Base-by-base conservation (phyloP, 2,797 vertebrate genomes). In the Gobionotothen gibberifrons region DNA sequence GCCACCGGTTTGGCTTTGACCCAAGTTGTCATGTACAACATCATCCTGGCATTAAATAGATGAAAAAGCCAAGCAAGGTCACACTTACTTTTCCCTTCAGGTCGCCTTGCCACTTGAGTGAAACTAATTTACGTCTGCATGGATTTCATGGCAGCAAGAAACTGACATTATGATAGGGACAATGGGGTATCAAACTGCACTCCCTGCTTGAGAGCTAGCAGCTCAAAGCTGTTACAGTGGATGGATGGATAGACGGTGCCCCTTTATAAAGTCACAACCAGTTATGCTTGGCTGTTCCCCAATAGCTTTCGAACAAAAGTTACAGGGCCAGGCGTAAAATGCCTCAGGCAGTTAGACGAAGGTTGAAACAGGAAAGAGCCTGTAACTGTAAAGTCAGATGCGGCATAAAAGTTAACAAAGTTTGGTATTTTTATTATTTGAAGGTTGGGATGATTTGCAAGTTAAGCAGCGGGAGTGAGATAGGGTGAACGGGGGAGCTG, bases 121-220 rank as follows among this genome's bases (percentile, higher is more conserved):
- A 62, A 81, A 72, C 47, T 46, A 42, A 75, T 77, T 29, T 56
- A 68, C 67, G 36, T 71, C 52, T 67, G 51, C 32, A 32, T 55
- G 36, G 62, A 76, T 66, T 81, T 57, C 3, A 56, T 36, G 36
- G 29, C 26, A 47, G 32, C 43, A 17, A 42, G 15, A 61, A 59
- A 65, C 22, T 65, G 36, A 49, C 8, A 49, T 55, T 71, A 74
- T 69, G 22, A 61, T 55, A 56, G 60, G 49, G 22, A 71, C 69
- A 80, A 69, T 59, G 53, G 19, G 40, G 16, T 22, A 57, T 70
- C 54, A 68, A 72, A 58, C 47, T 59, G 54, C 57, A 51, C 53
- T 51, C n/a, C 11, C 36, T 51, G 16, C 39, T 59, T 57, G 58
- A 56, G 19, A 56, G 76, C 15, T 73, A 76, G 49, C 54, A 42